Evolutionary conservation across 2,113 vertebrate species (phyloP).

Genomic region (Brachyhypopomus gauderio): DNA sequence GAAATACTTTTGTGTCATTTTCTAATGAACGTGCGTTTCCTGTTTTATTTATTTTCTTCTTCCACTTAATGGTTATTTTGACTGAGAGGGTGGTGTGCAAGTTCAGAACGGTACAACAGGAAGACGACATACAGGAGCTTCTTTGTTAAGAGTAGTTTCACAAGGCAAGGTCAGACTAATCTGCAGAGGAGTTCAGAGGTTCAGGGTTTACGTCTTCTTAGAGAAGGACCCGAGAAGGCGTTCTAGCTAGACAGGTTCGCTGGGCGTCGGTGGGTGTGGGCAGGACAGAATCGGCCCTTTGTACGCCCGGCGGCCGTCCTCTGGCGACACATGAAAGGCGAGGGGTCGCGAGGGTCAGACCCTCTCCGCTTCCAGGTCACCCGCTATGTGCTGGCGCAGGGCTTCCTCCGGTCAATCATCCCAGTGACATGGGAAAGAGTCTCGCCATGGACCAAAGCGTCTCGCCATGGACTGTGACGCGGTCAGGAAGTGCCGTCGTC

Average conservation of each 20-base stretch:
- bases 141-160: too few relatives aligned
- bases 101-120: too few relatives aligned
- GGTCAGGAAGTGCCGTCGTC: too few relatives aligned
- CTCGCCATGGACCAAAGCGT: too few relatives aligned
- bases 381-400: slow-evolving; percentile 21
- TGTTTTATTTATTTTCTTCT: too few relatives aligned
- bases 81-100: too few relatives aligned
- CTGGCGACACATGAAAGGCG: slow-evolving; percentile 57
- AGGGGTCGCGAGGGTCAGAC: slow-evolving; percentile 59
- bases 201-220: slow-evolving; percentile 10
- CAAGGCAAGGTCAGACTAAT: too few relatives aligned
- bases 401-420: slow-evolving; percentile 39
- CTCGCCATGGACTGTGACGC: background rate
- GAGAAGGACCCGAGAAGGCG: slow-evolving; percentile 1
- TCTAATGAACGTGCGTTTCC: too few relatives aligned
- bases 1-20: too few relatives aligned
- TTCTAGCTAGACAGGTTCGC: slow-evolving; percentile 34
- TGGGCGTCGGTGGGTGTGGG: background rate
- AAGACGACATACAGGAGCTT: too few relatives aligned
- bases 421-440: slow-evolving; percentile 11
- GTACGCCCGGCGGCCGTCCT: slow-evolving; percentile 64
- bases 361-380: slow-evolving; percentile 59
- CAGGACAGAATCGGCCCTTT: slow-evolving; percentile 50
- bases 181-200: background rate
- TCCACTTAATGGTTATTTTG: too few relatives aligned